Evolutionary conservation across 2,888 invertebrate genomes (phyloP), one percentile per base, ranked within the genome.

Genomic region (Caenorhabditis parvicauda): DNA sequence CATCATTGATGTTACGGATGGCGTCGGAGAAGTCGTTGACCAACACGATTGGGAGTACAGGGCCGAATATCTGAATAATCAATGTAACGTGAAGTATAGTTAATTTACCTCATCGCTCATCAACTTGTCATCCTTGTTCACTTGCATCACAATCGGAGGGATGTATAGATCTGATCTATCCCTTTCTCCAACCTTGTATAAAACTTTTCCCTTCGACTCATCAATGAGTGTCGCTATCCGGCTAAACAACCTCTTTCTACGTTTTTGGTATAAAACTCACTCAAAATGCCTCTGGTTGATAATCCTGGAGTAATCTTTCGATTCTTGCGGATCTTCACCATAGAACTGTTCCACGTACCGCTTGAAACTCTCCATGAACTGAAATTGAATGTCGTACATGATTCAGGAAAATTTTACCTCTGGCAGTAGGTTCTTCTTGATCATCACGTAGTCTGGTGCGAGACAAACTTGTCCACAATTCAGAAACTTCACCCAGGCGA

Each of bases 401-500:
- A n/a, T n/a, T n/a, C n/a, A n/a, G n/a, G n/a, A 12, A 41, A 41
- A 19, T 9, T 4, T 37, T n/a, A 49, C 49, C 49, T 24, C 46
- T 32, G 4, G 12, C 45, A 22, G 43, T 21, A 37, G 17, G 29
- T 25, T 54, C 50, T 14, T 42, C 17, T 59, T 59, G 12, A 59
- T 52, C 24, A 74, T 47, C 14, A 79, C 53, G 59, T 79, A 80
- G 53, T 79, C 77, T 5, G 79, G 77, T 25, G 79, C 76, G 41
- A 79, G 63, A 32, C 77, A 78, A 2, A 76, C 80, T 59, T 78
- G 77, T 44, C 79, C 79, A 52, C 70, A 70, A 83, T 98, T 98
- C 55, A 90, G 86, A 74, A 88, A 88, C 84, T 95, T 96, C 7
- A 95, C 96, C 96, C 95, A 98, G 2, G 93, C 82, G 17, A 96